Conservation (phyloP, 2,888 invertebrate species). For the Oscheius onirici region DNA sequence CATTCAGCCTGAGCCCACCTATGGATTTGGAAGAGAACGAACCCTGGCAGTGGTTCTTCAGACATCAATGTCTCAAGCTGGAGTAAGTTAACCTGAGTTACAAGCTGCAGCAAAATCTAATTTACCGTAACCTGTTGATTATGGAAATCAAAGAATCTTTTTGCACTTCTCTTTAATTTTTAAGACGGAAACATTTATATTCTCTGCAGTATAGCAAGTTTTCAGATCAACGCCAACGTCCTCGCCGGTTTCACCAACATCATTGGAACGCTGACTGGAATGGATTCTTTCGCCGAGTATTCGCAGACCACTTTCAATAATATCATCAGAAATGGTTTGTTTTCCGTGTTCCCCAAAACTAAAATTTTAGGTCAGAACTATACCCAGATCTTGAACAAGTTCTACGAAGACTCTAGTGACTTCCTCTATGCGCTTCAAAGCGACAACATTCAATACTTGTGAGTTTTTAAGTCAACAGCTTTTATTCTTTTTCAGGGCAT, state of each 20-base stretch:
- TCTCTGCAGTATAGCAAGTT: neutral
- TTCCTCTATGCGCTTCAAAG: slow-evolving; percentile 37
- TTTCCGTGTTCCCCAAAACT: neutral
- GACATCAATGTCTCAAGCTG: slow-evolving; percentile 37
- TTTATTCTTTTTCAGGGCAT: slow-evolving; percentile 9
- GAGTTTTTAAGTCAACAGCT: neutral
- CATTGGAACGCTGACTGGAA: slow-evolving; percentile 32
- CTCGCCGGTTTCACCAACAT: slow-evolving; percentile 14
- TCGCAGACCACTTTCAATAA: slow-evolving; percentile 44
- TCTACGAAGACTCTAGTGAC: slow-evolving; percentile 24
- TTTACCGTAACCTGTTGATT: too few species aligned
- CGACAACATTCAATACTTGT: slow-evolving; percentile 38
- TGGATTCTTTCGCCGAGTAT: slow-evolving; percentile 41
- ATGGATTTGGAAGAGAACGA: slow-evolving; percentile 39
- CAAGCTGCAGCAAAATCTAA: too few species aligned
- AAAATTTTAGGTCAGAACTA: slow-evolving; percentile 10
- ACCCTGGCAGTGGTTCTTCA: slow-evolving; percentile 45
- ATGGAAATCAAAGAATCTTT: too few species aligned
- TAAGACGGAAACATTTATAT: slow-evolving; percentile 19
- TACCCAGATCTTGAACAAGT: slow-evolving; percentile 28
- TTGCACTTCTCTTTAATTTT: neutral
- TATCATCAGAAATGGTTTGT: slow-evolving; percentile 8
- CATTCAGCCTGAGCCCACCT: neutral
- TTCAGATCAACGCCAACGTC: slow-evolving; percentile 27
- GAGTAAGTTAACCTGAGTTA: neutral